Evolutionary conservation across 2,797 vertebrate species (phyloP).

Genomic region (Tachyglossus aculeatus): DNA sequence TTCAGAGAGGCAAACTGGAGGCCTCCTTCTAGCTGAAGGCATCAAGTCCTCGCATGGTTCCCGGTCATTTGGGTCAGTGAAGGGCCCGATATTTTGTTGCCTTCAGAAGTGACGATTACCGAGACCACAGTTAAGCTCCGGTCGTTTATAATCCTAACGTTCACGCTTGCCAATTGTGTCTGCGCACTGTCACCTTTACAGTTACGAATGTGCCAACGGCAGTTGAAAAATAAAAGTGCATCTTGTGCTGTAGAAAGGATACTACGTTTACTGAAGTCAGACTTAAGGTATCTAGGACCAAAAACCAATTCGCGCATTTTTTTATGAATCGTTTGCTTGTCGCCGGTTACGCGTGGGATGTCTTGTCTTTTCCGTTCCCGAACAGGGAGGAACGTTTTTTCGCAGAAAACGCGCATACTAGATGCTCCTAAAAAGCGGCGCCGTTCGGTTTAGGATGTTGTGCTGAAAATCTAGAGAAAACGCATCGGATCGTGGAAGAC

Average conservation of each 20-base stretch:
- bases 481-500: too few relatives aligned
- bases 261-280: slow-evolving; percentile 39
- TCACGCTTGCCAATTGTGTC: slow-evolving; percentile 52
- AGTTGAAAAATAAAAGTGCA: slow-evolving; percentile 5
- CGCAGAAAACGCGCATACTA: background rate
- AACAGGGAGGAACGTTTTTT: slow-evolving; percentile 32
- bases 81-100: slow-evolving; percentile 4
- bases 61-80: slow-evolving; percentile 5
- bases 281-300: slow-evolving; percentile 50
- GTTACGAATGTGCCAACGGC: slow-evolving; percentile 32
- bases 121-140: slow-evolving; percentile 30
- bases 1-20: too few relatives aligned
- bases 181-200: slow-evolving; percentile 55
- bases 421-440: slow-evolving; percentile 31
- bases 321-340: slow-evolving; percentile 21
- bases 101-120: background rate
- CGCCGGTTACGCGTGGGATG: background rate
- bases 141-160: slow-evolving; percentile 39
- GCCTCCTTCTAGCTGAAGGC: too few relatives aligned
- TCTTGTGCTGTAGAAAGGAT: too few relatives aligned
- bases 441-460: slow-evolving; percentile 39
- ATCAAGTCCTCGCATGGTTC: too few relatives aligned
- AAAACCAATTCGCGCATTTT: slow-evolving; percentile 41
- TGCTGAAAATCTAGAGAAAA: slow-evolving; percentile 46
- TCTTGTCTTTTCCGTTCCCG: slow-evolving; percentile 46